These are phyloP conservation scores for Steinernema scapterisci DNA, from an alignment of 2,888 invertebrate genomes.

Conservation along the genomic window DNA sequence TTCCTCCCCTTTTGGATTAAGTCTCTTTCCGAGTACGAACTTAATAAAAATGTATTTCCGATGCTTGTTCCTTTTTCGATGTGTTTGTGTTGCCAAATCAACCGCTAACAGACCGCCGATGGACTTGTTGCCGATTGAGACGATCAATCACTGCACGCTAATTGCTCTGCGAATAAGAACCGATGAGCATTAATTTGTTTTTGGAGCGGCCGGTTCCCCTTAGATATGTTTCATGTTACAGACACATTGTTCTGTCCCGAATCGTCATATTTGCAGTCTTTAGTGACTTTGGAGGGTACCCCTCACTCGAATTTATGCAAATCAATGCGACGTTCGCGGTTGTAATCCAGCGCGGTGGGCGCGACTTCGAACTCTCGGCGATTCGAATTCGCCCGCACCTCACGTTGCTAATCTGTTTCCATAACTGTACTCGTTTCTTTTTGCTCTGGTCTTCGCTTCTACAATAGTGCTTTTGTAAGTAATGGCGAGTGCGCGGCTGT, in stretches of 20 bases:
- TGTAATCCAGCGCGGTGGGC: constrained; percentile 17
- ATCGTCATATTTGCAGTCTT: not conserved
- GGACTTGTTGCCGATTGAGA: not conserved
- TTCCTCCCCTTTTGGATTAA: no score
- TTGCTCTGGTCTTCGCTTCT: not conserved
- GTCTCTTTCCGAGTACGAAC: no score
- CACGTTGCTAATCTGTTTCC: not conserved
- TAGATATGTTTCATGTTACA: not conserved
- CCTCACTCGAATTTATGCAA: constrained; percentile 29
- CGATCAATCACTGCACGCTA: constrained; percentile 23
- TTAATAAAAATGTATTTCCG: no score
- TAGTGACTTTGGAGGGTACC: constrained; percentile 14
- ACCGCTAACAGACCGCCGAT: no score
- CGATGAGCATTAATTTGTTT: constrained; percentile 16
- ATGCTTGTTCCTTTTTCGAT: no score
- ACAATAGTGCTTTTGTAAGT: not conserved
- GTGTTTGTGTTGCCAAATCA: no score
- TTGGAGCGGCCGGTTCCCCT: not conserved
- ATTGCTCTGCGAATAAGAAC: constrained; percentile 16
- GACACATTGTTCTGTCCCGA: not conserved
- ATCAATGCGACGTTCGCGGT: not conserved
- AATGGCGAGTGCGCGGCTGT: not conserved
- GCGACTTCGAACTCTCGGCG: not conserved
- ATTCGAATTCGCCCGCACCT: not conserved
- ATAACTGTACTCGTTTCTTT: not conserved